phyloP scores from a whole-genome alignment of 2,113 vertebrate species.

The Psilopogon haemacephalus region DNA sequence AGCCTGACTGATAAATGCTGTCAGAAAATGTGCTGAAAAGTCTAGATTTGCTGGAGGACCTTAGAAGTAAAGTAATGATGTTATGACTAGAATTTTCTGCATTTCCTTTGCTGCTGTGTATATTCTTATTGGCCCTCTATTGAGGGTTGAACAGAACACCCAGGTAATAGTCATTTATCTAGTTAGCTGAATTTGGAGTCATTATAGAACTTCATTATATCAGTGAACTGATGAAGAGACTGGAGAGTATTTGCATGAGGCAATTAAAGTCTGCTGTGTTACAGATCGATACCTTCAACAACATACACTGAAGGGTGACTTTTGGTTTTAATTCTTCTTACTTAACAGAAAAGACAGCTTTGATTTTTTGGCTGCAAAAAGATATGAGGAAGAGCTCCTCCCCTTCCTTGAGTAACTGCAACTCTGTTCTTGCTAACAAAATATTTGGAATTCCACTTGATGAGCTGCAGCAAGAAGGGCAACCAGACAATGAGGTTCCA shows the following conservation, averaged over 20 bases:
- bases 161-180: not conserved
- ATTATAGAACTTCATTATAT: not conserved
- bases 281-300: not conserved
- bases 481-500: constrained; percentile 91
- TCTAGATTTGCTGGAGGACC: not conserved
- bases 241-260: not conserved
- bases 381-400: constrained; percentile 99
- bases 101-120: not conserved
- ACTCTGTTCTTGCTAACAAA: constrained; percentile 90
- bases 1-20: not conserved
- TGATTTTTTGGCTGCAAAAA: constrained; percentile 91
- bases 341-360: constrained; percentile 89
- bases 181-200: not conserved
- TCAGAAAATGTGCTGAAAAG: not conserved
- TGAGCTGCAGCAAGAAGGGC: constrained; percentile 92
- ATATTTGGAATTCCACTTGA: constrained; percentile 97
- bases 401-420: constrained; percentile 91
- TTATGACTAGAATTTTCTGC: not conserved
- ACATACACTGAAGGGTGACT: constrained; percentile 11
- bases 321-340: constrained; percentile 38
- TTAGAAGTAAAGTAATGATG: not conserved
- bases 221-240: not conserved
- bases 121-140: not conserved
- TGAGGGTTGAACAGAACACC: not conserved
- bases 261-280: not conserved